phyloP scores from a whole-genome alignment of 1,140 invertebrate species.

The Eciton burchellii region DNA sequence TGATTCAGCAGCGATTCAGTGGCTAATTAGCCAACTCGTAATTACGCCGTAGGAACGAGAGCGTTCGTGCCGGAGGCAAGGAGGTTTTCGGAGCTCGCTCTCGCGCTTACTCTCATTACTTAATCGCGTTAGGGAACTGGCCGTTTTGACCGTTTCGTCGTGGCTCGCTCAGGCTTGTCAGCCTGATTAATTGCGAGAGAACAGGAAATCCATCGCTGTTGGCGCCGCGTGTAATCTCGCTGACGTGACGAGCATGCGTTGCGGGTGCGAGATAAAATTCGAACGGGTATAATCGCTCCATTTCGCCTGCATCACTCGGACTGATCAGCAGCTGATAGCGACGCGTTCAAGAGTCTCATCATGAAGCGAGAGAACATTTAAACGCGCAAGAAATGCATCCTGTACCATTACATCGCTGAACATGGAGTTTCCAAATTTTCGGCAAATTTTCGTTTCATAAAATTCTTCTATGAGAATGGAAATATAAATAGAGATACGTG shows the following conservation, averaged over 20 bases:
- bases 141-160: constrained; percentile 15
- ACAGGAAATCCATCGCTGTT: constrained; percentile 21
- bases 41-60: constrained; percentile 7
- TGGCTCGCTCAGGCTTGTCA: not conserved
- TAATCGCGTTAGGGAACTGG: constrained; percentile 43
- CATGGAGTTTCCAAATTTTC: constrained; percentile 14
- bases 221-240: constrained; percentile 29
- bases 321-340: not conserved
- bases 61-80: constrained; percentile 1
- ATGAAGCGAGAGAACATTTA: constrained; percentile 25
- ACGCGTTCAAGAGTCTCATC: constrained; percentile 23
- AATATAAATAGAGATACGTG: constrained; percentile 44
- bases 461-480: too few relatives aligned
- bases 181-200: constrained; percentile 46
- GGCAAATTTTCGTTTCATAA: too few relatives aligned
- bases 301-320: constrained; percentile 39
- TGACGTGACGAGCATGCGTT: constrained; percentile 26
- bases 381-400: constrained; percentile 17
- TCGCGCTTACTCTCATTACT: constrained; percentile 20
- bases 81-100: constrained; percentile 30
- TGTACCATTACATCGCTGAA: not conserved
- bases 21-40: constrained; percentile 40
- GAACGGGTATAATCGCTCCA: constrained; percentile 15
- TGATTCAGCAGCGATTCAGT: constrained; percentile 34
- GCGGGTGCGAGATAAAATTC: constrained; percentile 33